Percentiles rank a stretch among this genome's conserved stretches.
These are phyloP conservation scores for Trissolcus brochymenae DNA, from an alignment of 2,888 invertebrate genomes.

Conservation along the genomic window DNA sequence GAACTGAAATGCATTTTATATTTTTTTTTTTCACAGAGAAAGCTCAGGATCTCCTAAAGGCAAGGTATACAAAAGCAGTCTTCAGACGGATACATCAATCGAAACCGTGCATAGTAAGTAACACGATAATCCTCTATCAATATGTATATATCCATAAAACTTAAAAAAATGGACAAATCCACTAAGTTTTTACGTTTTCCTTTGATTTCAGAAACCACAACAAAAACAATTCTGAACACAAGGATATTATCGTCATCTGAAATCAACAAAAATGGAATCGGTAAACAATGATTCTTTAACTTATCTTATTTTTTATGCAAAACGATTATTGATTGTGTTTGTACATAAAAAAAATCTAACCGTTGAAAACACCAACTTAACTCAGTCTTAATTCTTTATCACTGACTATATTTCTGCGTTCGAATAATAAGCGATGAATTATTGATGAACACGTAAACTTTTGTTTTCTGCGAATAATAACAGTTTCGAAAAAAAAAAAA, in stretches of 20 bases:
- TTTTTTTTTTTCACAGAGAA: constrained; percentile 80
- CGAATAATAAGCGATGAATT: constrained; percentile 33
- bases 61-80: constrained; percentile 75
- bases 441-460: constrained; percentile 45
- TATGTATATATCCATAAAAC: not conserved
- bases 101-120: constrained; percentile 78
- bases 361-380: too few relatives aligned
- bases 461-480: constrained; percentile 28
- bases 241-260: constrained; percentile 65
- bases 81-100: constrained; percentile 77
- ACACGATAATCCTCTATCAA: too few relatives aligned
- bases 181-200: constrained; percentile 16
- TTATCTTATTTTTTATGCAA: too few relatives aligned
- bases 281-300: constrained; percentile 61
- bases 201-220: constrained; percentile 67
- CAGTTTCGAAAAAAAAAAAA: constrained; percentile 28
- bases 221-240: constrained; percentile 68
- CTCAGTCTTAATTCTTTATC: too few relatives aligned
- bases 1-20: not conserved
- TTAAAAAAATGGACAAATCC: not conserved
- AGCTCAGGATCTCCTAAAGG: constrained; percentile 81
- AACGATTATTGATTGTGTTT: not conserved
- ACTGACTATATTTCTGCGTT: too few relatives aligned
- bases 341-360: too few relatives aligned
- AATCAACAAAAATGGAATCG: constrained; percentile 66